Percentiles rank a stretch among this genome's conserved stretches.
Evolutionary conservation across 2,888 invertebrate species (phyloP).

Genomic region (Platycheirus albimanus): DNA sequence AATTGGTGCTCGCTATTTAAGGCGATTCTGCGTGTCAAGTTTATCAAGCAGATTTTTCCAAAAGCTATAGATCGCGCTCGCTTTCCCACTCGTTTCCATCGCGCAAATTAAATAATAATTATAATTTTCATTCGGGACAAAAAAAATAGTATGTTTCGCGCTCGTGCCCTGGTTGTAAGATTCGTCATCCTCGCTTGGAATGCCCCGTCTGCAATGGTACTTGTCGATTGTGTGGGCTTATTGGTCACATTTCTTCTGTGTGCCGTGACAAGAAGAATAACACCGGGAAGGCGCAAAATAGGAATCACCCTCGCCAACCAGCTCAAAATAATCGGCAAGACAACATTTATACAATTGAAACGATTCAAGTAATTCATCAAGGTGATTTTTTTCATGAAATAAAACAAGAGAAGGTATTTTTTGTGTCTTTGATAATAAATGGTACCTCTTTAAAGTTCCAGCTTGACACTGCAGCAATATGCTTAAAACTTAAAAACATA

Average conservation of each 20-base stretch:
- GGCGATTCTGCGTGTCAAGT: too few species aligned
- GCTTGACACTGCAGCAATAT: too few species aligned
- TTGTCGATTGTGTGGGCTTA: too few species aligned
- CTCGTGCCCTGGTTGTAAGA: too few species aligned
- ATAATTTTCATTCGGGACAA: neutral
- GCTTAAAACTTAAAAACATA: neutral
- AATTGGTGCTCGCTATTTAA: too few species aligned
- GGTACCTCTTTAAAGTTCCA: too few species aligned
- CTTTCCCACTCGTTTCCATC: neutral
- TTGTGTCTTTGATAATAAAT: too few species aligned
- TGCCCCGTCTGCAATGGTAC: too few species aligned
- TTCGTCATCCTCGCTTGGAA: too few species aligned
- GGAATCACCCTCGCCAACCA: neutral
- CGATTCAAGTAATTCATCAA: neutral
- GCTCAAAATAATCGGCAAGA: too few species aligned
- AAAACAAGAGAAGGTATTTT: neutral
- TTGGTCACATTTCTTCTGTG: constrained; percentile 5
- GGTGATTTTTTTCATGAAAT: neutral
- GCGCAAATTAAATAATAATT: neutral
- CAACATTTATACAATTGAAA: neutral
- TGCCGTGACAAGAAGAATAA: neutral
- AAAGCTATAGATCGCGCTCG: too few species aligned
- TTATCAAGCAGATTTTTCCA: too few species aligned
- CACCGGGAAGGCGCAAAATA: neutral
- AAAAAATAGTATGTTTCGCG: neutral